Base-by-base conservation (phyloP, 2,797 vertebrate species). In the Chiroxiphia lanceolata region DNA sequence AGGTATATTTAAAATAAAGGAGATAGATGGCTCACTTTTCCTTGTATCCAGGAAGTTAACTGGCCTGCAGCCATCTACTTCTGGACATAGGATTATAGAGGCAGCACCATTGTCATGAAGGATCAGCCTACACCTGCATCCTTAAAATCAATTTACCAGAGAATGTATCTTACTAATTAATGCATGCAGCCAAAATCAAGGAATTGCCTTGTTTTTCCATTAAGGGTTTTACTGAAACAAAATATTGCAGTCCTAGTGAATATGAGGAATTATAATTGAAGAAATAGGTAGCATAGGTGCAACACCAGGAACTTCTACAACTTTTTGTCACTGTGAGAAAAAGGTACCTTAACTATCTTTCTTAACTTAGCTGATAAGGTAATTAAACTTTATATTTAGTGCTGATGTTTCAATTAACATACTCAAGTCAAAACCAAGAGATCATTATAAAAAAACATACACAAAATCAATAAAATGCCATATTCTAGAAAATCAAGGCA, bases 1-100 rank as follows among this genome's bases (percentile, higher is more conserved):
- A 97, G 91, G 96, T 96, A 97, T 95, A 97, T 97, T 98, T 98
- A 94, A 97, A 96, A 96, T 86, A 94, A 97, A 97, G 92, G 87
- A 96, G 93, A 91, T 76, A 95, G 87, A 96, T 91, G 72, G 77
- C 65, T 77, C 50, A 44, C 21, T 72, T 94, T 89, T 90, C 71
- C 83, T 87, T 96, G 74, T 93, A 64, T 71, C 57, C 91, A 89
- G 93, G 95, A 97, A 90, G 93, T 87, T 71, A 78, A 82, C 64
- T 77, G 61, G 78, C 75, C 87, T 90, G 78, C 64, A 90, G 83
- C 80, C 57, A 87, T 93, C 59, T 76, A 77, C 84, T 93, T 82
- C 90, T 82, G 54, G 59, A 64, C 50, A 64, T 40, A 40, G 31
- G 56, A 74, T 22, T 77, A 40, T n/a, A 77, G 68, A 83, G 90